These are phyloP conservation scores for Halisarca cf. caerulea DNA, from an alignment of 37 sponge, comb jelly and placozoan genomes.

Conservation along the genomic window DNA sequence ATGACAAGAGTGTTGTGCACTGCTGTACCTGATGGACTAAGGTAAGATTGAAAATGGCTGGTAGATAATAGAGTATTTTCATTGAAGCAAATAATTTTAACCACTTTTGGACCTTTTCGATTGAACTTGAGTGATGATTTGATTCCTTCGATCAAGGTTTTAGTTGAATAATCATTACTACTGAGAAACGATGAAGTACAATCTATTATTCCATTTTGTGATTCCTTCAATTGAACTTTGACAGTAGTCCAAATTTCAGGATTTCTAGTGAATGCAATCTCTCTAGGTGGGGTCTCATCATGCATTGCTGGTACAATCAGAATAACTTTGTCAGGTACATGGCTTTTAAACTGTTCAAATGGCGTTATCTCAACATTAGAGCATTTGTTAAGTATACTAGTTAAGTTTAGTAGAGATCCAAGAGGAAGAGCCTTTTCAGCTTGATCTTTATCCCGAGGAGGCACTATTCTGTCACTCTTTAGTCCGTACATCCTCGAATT, in stretches of 20 bases:
- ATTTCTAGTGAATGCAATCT: not conserved
- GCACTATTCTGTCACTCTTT: not conserved
- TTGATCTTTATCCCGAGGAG: not conserved
- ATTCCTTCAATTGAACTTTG: not conserved
- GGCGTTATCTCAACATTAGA: not conserved
- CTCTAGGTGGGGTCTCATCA: not conserved
- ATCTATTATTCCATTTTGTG: not conserved
- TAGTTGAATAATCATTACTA: not conserved
- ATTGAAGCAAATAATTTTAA: not conserved
- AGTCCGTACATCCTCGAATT: slow-evolving; percentile 42
- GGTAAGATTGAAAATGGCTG: too few species aligned
- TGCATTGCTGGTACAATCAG: not conserved
- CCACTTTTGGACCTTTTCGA: not conserved
- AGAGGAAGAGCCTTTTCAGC: not conserved
- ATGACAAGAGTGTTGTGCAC: not conserved
- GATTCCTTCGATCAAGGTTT: not conserved
- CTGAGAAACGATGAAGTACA: not conserved
- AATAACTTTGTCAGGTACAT: not conserved
- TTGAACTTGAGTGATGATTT: not conserved
- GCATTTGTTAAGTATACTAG: not conserved
- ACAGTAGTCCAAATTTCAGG: not conserved
- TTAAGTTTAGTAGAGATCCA: not conserved
- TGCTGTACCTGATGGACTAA: too few species aligned
- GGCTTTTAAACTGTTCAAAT: too few species aligned
- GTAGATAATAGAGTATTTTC: not conserved